Evolutionary conservation across 2,113 vertebrate genomes (phyloP).

Genomic region (Lampris megalopsis): DNA sequence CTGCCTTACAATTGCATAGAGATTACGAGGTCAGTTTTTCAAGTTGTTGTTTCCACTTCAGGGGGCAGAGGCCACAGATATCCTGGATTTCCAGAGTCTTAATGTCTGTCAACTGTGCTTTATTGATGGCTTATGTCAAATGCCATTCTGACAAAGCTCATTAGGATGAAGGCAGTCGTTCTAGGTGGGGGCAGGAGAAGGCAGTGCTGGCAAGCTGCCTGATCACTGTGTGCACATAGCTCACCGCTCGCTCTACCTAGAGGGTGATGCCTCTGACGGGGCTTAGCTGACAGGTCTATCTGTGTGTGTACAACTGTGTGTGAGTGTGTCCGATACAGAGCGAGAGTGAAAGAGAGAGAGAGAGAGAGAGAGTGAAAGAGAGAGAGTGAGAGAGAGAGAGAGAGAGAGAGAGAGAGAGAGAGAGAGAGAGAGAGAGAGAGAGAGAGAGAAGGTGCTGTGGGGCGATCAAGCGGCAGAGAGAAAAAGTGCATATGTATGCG

Average conservation of each 20-base stretch:
- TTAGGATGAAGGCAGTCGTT: constrained; percentile 76
- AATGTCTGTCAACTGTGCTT: constrained; percentile 77
- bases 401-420: neutral
- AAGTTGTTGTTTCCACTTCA: constrained; percentile 14
- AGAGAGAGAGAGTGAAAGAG: neutral
- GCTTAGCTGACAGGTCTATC: constrained; percentile 66
- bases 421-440: constrained; percentile 7
- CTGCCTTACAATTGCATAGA: neutral
- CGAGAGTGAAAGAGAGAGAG: constrained; percentile 8
- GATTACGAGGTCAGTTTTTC: constrained; percentile 19
- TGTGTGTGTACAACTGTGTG: constrained; percentile 40
- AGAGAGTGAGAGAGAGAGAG: neutral
- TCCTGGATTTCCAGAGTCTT: constrained; percentile 60
- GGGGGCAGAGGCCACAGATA: constrained; percentile 34
- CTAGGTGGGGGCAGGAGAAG: constrained; percentile 76
- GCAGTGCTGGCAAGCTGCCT: constrained; percentile 69
- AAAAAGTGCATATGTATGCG: constrained; percentile 48
- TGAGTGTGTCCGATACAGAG: constrained; percentile 24
- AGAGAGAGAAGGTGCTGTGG: neutral
- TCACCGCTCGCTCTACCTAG: constrained; percentile 63
- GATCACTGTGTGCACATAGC: constrained; percentile 71
- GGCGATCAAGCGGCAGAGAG: neutral
- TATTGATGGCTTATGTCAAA: constrained; percentile 83
- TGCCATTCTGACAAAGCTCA: constrained; percentile 82
- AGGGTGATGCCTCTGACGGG: constrained; percentile 79